Percentiles rank a stretch among this genome's conserved stretches.
These are phyloP conservation scores for Ellobium chinense DNA, from an alignment of 2,888 invertebrate species.

Conservation along the genomic window DNA sequence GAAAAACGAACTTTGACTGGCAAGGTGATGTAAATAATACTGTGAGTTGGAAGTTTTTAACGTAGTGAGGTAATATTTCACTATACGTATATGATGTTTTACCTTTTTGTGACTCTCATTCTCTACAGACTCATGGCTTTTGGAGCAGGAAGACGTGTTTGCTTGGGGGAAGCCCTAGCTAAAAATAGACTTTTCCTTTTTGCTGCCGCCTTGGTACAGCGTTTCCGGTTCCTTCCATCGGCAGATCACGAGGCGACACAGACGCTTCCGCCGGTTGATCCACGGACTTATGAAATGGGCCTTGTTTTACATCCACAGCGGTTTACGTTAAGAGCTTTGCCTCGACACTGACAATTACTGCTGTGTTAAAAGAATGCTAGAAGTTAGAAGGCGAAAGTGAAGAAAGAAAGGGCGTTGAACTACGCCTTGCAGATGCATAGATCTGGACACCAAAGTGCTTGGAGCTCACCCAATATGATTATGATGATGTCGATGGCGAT, in stretches of 20 bases:
- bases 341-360: too few species aligned
- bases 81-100: neutral
- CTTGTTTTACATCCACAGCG: constrained; percentile 70
- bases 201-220: constrained; percentile 61
- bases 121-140: constrained; percentile 65
- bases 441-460: too few species aligned
- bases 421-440: too few species aligned
- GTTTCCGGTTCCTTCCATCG: constrained; percentile 56
- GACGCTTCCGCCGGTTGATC: constrained; percentile 58
- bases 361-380: too few species aligned
- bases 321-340: constrained; percentile 59
- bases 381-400: too few species aligned
- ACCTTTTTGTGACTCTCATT: too few species aligned
- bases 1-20: too few species aligned
- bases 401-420: too few species aligned
- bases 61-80: neutral
- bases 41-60: too few species aligned
- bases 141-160: constrained; percentile 72
- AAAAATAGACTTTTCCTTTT: constrained; percentile 73
- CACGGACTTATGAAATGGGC: constrained; percentile 67
- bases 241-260: constrained; percentile 26
- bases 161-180: constrained; percentile 72
- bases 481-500: too few species aligned
- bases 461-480: too few species aligned
- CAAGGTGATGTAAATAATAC: too few species aligned